Conservation (phyloP, 2,888 invertebrate species). For the Aquatica leii region DNA sequence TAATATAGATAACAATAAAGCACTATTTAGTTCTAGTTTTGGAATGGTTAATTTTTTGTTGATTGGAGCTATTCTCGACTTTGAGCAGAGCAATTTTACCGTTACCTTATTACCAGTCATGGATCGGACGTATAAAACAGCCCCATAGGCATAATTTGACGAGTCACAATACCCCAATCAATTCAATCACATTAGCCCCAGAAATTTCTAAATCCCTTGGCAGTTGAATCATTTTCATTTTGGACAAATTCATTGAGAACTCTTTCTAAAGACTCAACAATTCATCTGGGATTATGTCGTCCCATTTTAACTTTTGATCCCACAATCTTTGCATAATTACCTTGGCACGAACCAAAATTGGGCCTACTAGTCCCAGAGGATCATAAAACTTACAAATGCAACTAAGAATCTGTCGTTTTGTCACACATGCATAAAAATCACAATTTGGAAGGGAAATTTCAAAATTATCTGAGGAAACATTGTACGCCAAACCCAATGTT, state of each 20-base stretch:
- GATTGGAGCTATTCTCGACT: slow-evolving; percentile 19
- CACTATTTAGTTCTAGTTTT: slow-evolving; percentile 18
- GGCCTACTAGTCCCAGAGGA: slow-evolving; percentile 8
- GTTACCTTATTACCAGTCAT: not conserved
- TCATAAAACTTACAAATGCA: slow-evolving; percentile 14
- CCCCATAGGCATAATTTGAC: not conserved
- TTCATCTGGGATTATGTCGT: not conserved
- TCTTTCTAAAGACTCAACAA: not conserved
- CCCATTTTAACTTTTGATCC: not conserved
- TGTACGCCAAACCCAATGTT: slow-evolving; percentile 3
- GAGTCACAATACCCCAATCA: not conserved
- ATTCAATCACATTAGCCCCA: too few relatives aligned
- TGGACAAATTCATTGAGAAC: too few relatives aligned
- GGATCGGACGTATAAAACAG: not conserved
- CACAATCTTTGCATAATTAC: slow-evolving; percentile 9
- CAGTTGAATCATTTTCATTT: not conserved
- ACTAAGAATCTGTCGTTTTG: slow-evolving; percentile 11
- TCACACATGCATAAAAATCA: not conserved
- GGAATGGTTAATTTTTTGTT: slow-evolving; percentile 4
- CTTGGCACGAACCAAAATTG: slow-evolving; percentile 5
- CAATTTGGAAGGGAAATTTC: not conserved
- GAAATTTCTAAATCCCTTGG: not conserved
- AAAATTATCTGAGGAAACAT: not conserved
- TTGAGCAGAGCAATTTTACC: slow-evolving; percentile 2
- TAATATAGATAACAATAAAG: slow-evolving; percentile 10